Evolutionary conservation across 2,888 invertebrate genomes (phyloP).

Genomic region (Eugnorisma glareosa): DNA sequence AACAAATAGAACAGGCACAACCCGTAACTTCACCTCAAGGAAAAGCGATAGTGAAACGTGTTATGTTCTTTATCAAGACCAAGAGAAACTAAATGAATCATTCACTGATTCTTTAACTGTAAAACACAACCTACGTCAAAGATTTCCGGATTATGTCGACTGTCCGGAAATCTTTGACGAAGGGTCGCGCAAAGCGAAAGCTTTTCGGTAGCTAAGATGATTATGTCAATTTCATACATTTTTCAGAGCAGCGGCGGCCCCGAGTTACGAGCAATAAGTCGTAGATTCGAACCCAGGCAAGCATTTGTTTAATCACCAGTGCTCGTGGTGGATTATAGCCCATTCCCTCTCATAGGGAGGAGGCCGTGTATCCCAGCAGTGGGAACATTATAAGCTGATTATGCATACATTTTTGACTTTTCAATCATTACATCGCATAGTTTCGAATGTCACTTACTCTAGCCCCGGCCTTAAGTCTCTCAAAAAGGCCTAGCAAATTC

Average conservation of each 20-base stretch:
- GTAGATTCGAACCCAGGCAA: too few relatives aligned
- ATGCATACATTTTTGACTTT: neutral
- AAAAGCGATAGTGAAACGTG: neutral
- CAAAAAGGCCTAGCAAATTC: neutral
- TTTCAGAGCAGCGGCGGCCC: too few relatives aligned
- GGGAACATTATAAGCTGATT: too few relatives aligned
- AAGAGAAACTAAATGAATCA: neutral
- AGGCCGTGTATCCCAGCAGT: too few relatives aligned
- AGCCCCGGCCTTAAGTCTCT: neutral
- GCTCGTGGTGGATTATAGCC: too few relatives aligned
- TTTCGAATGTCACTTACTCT: neutral
- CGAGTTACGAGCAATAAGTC: too few relatives aligned
- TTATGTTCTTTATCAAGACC: neutral
- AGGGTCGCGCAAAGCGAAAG: too few relatives aligned
- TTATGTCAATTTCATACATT: too few relatives aligned
- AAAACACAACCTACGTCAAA: neutral
- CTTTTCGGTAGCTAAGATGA: too few relatives aligned
- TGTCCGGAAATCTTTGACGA: neutral
- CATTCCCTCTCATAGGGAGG: too few relatives aligned
- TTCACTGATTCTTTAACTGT: neutral
- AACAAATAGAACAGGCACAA: neutral
- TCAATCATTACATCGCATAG: neutral
- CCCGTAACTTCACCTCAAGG: neutral
- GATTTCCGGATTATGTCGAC: too few relatives aligned
- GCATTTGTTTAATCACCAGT: too few relatives aligned